A percentile compares a stretch with the other conserved stretches of the same genome.
Conservation (phyloP, 1,140 invertebrate species). For the Chironomus tepperi region DNA sequence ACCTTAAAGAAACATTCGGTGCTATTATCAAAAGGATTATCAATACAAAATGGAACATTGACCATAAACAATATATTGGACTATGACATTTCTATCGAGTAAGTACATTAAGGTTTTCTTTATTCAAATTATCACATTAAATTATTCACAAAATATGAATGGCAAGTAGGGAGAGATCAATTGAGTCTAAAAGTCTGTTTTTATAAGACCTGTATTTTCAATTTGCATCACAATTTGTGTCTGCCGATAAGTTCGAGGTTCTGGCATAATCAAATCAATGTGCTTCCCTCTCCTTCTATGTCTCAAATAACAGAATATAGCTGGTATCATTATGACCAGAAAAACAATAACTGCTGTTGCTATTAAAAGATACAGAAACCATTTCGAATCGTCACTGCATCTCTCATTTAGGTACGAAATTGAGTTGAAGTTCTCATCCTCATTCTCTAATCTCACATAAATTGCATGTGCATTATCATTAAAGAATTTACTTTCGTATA, state of each 20-base stretch:
- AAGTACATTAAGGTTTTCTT: conserved; percentile 39
- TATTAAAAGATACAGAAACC: conserved; percentile 32
- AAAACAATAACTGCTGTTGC: conserved; percentile 37
- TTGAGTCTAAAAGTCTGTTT: conserved; percentile 57
- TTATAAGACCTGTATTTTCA: conserved; percentile 68
- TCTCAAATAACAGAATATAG: conserved; percentile 35
- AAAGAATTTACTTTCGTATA: conserved; percentile 16
- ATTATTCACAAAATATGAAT: not conserved
- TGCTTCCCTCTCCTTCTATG: conserved; percentile 41
- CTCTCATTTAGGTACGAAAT: not conserved
- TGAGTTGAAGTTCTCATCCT: not conserved
- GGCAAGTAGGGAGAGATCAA: not conserved
- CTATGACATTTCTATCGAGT: conserved; percentile 79
- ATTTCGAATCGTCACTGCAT: not conserved
- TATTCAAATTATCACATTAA: conserved; percentile 18
- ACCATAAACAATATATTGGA: conserved; percentile 84
- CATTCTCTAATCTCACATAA: not conserved
- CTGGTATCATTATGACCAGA: conserved; percentile 31
- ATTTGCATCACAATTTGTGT: conserved; percentile 76
- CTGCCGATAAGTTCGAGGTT: conserved; percentile 69
- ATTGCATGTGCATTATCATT: conserved; percentile 6
- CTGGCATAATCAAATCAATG: conserved; percentile 60
- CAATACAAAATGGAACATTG: conserved; percentile 69
- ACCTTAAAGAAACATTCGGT: conserved; percentile 63
- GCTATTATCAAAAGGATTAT: conserved; percentile 81